A percentile compares a stretch with the other conserved stretches of the same genome.
Evolutionary conservation across 2,113 vertebrate genomes (phyloP).

Genomic region (Bujurquina vittata): DNA sequence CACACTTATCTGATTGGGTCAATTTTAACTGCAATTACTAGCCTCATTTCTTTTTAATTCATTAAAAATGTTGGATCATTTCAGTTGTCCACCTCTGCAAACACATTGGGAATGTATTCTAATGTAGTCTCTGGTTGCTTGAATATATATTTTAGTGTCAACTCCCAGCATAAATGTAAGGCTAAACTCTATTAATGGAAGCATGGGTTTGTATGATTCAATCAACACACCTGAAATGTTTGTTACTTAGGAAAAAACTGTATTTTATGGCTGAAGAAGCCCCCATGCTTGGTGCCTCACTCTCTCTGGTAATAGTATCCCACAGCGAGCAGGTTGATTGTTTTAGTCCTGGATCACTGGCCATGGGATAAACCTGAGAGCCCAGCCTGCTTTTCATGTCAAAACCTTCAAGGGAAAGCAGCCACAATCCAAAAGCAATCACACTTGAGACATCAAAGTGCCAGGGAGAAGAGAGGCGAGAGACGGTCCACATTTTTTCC

Average conservation of each 20-base stretch:
- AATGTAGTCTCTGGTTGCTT: constrained; percentile 6
- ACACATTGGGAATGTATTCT: constrained; percentile 17
- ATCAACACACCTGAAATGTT: constrained; percentile 68
- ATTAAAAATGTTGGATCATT: constrained; percentile 62
- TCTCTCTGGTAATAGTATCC: constrained; percentile 82
- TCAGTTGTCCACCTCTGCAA: constrained; percentile 51
- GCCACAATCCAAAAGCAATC: constrained; percentile 82
- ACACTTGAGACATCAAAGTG: constrained; percentile 82
- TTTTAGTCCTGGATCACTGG: constrained; percentile 85
- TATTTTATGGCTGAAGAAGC: constrained; percentile 69
- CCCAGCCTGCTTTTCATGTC: constrained; percentile 82
- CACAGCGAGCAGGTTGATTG: constrained; percentile 79
- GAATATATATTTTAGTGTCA: constrained; percentile 25
- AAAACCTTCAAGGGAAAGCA: constrained; percentile 81
- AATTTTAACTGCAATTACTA: constrained; percentile 65
- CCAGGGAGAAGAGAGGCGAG: constrained; percentile 73
- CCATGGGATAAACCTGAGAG: constrained; percentile 81
- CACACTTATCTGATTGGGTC: constrained; percentile 68
- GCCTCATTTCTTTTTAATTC: constrained; percentile 64
- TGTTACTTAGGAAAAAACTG: constrained; percentile 59
- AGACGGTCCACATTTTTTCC: constrained; percentile 74
- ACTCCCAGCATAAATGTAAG: constrained; percentile 33
- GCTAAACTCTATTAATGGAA: constrained; percentile 50
- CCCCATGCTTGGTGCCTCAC: constrained; percentile 65
- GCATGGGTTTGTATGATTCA: constrained; percentile 64